These are phyloP conservation scores for Ips typographus DNA, from an alignment of 1,140 invertebrate species.

Conservation along the genomic window DNA sequence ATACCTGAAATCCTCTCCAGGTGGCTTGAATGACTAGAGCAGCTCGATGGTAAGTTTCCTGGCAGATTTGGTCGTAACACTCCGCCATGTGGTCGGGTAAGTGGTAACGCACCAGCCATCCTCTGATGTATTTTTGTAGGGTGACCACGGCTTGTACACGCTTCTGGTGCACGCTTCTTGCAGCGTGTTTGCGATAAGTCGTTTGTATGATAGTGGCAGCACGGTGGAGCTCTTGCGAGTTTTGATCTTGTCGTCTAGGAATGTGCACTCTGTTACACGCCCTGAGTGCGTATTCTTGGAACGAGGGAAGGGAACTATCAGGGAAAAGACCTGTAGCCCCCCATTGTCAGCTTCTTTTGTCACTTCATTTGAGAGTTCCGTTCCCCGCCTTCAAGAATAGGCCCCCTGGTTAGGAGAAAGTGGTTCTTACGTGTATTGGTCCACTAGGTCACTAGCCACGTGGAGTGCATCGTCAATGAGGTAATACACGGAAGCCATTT, in stretches of 20 bases:
- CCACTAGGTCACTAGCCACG: slow-evolving; percentile 31
- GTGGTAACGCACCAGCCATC: slow-evolving; percentile 37
- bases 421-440: slow-evolving; percentile 36
- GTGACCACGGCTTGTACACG: slow-evolving; percentile 18
- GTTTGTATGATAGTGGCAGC: slow-evolving; percentile 38
- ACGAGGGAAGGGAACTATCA: too few relatives aligned
- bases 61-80: slow-evolving; percentile 28
- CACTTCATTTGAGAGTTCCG: too few relatives aligned
- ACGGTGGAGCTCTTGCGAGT: slow-evolving; percentile 25
- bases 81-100: slow-evolving; percentile 34
- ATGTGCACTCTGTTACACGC: too few relatives aligned
- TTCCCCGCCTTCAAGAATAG: too few relatives aligned
- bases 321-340: too few relatives aligned
- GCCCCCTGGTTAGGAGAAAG: too few relatives aligned
- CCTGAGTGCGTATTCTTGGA: too few relatives aligned
- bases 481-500: slow-evolving; percentile 42
- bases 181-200: slow-evolving; percentile 25
- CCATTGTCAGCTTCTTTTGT: too few relatives aligned
- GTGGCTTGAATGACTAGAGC: slow-evolving; percentile 37
- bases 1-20: slow-evolving; percentile 39
- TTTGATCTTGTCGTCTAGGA: slow-evolving; percentile 22
- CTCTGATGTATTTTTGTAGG: slow-evolving; percentile 38
- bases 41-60: slow-evolving; percentile 29
- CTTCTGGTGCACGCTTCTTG: slow-evolving; percentile 21
- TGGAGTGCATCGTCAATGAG: slow-evolving; percentile 37